Evolutionary conservation across 2,113 vertebrate species (phyloP).

Genomic region (Protobothrops flavoviridis): DNA sequence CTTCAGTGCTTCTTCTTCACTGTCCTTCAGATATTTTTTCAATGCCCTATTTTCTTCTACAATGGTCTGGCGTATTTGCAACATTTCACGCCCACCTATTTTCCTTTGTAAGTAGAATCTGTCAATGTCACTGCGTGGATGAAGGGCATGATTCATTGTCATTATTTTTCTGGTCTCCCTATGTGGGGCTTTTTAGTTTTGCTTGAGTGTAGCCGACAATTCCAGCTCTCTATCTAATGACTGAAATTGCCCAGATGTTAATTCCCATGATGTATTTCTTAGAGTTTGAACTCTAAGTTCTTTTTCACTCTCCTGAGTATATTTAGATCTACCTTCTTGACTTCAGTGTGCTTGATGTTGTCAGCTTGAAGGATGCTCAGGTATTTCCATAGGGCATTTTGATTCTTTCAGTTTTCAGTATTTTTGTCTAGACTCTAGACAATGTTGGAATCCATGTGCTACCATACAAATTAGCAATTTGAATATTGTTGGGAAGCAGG

Average conservation of each 20-base stretch:
- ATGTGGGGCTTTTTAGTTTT: not conserved
- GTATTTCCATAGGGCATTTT: not conserved
- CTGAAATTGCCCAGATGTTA: not conserved
- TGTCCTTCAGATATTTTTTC: not conserved
- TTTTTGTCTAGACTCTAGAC: not conserved
- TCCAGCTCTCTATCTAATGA: not conserved
- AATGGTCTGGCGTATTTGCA: not conserved
- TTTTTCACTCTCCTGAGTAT: not conserved
- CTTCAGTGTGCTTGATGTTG: not conserved
- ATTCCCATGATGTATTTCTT: not conserved
- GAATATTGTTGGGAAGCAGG: not conserved
- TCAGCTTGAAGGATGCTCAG: not conserved
- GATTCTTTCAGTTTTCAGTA: not conserved
- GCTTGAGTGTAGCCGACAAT: not conserved
- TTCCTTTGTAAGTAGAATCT: not conserved
- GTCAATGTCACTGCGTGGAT: not conserved
- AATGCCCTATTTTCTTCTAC: not conserved
- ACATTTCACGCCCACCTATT: not conserved
- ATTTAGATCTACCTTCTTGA: not conserved
- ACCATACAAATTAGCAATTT: not conserved
- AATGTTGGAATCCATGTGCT: not conserved
- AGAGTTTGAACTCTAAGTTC: not conserved
- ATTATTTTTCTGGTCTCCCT: not conserved
- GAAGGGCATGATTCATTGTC: not conserved
- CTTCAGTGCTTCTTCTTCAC: not conserved